These are phyloP conservation scores for Dromiciops gliroides DNA, from an alignment of 2,113 vertebrate genomes.

Conservation along the genomic window DNA sequence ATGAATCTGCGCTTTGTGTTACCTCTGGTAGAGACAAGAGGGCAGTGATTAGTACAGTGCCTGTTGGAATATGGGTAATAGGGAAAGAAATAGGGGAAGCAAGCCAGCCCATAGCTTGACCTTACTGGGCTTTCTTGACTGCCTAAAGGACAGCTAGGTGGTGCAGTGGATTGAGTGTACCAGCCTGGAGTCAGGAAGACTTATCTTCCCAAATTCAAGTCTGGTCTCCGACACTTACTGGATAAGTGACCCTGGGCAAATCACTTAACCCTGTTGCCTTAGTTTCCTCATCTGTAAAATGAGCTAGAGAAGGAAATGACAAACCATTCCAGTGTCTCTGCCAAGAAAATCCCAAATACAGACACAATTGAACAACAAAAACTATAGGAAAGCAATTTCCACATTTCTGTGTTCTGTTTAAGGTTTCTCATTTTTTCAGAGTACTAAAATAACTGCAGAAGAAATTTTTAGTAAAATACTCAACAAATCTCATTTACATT, in stretches of 20 bases:
- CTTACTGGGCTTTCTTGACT: background rate
- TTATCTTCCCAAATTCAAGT: too few species aligned
- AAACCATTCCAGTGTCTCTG: background rate
- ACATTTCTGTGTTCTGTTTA: too few species aligned
- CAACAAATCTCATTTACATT: too few species aligned
- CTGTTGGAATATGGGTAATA: background rate
- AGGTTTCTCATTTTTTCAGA: too few species aligned
- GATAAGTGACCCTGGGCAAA: background rate
- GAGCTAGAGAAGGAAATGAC: background rate
- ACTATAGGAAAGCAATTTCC: background rate
- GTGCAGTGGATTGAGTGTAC: background rate
- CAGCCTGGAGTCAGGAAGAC: background rate
- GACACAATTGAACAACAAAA: background rate
- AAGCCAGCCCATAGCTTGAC: background rate
- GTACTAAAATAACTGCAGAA: too few species aligned
- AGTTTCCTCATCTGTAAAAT: background rate
- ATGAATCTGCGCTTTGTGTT: background rate
- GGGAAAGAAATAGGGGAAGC: background rate
- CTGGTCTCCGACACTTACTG: background rate
- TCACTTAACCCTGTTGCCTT: background rate
- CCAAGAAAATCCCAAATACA: background rate
- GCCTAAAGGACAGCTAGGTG: background rate
- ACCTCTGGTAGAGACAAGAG: background rate
- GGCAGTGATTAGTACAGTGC: background rate
- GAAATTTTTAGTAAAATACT: too few species aligned